Evolutionary conservation across 35 echinoderm and acorn worm genomes (phyloP), one percentile per base, ranked within the genome.

Genomic region (Lytechinus variegatus): DNA sequence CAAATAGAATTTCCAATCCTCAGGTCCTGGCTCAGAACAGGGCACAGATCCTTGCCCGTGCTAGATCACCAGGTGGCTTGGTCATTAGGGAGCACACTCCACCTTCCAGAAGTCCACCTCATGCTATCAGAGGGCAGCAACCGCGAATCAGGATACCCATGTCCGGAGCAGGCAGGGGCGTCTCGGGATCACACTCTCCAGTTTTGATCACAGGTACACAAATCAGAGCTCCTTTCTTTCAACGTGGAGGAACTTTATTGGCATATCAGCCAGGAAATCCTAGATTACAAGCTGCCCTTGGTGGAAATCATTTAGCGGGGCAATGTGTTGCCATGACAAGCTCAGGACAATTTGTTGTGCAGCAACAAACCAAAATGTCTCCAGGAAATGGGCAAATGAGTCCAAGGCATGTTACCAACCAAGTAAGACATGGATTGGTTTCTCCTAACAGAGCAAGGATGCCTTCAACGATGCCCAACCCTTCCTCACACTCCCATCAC

Each of bases 301-400:
- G 92, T 57, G 92, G 92, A 33, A 93, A 93, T 24, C 92, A 93
- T 93, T 33, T 90, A 12, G 29, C 29, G 52, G 28, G 29, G 28
- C 52, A 44, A 21, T 54, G 88, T 54, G 88, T 93, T 93, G 11
- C 92, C 6, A 93, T 93, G 92, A 93, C 92, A 93, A 93, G 29
- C n/a, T 55, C 92, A 13, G 92, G 92, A 28, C 92, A 93, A 54
- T 55, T 93, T 27, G 21, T 93, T 27, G 92, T 93, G 52, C 92
- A 93, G 92, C 29, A 53, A 55, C 92, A 93, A 55, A 12, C 92
- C 11, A 93, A 93, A 57, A 33, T 54, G 55, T 93, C 92, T 5
- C 53, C 92, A 54, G 92, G 92, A 27, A 93, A 93, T 93, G 92
- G 92, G 57, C 92, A 93, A 57, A 93, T 93, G n/a, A 93, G 92